A percentile compares a stretch with the other conserved stretches of the same genome.
Evolutionary conservation across 2,888 invertebrate species (phyloP).

Genomic region (Ormyrus rosae): DNA sequence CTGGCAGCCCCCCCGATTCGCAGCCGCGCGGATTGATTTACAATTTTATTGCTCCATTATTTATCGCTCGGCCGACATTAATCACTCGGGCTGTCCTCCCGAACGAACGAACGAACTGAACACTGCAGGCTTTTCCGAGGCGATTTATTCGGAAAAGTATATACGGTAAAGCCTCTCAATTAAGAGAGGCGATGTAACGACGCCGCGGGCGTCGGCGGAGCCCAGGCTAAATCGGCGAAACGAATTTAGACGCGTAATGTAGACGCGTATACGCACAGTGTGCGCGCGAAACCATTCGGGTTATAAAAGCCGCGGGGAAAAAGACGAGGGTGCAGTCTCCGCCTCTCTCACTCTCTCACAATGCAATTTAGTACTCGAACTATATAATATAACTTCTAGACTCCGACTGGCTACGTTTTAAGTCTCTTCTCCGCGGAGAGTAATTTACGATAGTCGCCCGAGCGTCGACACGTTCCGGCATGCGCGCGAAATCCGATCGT

Average conservation of each 20-base stretch:
- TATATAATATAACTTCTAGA: neutral
- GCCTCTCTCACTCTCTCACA: neutral
- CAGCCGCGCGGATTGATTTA: too few species aligned
- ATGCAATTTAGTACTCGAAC: conserved; percentile 33
- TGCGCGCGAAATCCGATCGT: conserved; percentile 52
- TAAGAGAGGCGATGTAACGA: too few species aligned
- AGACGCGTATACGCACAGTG: neutral
- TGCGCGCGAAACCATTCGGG: neutral
- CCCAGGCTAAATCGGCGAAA: too few species aligned
- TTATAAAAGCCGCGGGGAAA: conserved; percentile 31
- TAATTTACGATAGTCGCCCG: conserved; percentile 36
- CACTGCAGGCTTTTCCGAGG: neutral
- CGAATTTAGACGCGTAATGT: conserved; percentile 21
- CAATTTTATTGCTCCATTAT: too few species aligned
- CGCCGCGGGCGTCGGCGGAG: too few species aligned
- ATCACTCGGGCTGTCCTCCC: too few species aligned
- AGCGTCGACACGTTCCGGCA: conserved; percentile 40
- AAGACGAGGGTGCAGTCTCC: neutral
- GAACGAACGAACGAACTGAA: neutral
- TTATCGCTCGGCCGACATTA: too few species aligned
- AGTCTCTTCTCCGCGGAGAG: neutral
- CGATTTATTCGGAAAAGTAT: too few species aligned
- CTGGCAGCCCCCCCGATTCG: too few species aligned
- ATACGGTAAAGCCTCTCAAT: too few species aligned
- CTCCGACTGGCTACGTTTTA: too few species aligned